These are phyloP conservation scores for Eira barbara DNA, from an alignment of 2,113 vertebrate species.

Conservation along the genomic window DNA sequence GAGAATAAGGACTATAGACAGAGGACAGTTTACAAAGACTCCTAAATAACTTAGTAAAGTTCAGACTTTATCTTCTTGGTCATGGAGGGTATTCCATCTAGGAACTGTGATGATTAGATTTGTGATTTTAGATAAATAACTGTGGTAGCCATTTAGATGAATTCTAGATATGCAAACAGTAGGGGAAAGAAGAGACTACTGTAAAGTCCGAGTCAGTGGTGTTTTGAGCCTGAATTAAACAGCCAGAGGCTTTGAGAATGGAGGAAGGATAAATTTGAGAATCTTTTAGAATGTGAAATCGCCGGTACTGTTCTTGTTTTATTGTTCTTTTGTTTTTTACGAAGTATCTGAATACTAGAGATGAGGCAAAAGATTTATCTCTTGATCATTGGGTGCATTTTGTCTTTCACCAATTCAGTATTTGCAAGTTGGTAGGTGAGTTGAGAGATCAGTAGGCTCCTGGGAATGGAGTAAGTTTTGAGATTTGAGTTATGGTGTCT, in stretches of 20 bases:
- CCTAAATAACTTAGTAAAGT: background rate
- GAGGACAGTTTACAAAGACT: background rate
- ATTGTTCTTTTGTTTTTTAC: background rate
- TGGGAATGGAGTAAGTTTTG: background rate
- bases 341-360: background rate
- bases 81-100: background rate
- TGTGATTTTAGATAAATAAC: background rate
- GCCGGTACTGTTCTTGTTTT: background rate
- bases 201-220: background rate
- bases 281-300: background rate
- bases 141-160: background rate
- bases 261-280: background rate
- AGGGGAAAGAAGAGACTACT: background rate
- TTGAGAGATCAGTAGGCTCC: background rate
- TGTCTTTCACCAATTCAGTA: background rate
- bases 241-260: background rate
- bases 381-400: background rate
- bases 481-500: background rate
- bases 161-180: background rate
- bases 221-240: background rate
- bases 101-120: background rate
- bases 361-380: background rate
- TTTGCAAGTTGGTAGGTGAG: background rate
- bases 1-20: background rate
- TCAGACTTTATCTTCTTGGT: background rate